Conservation (phyloP, 2,888 invertebrate genomes). For the Epirrita christyi region DNA sequence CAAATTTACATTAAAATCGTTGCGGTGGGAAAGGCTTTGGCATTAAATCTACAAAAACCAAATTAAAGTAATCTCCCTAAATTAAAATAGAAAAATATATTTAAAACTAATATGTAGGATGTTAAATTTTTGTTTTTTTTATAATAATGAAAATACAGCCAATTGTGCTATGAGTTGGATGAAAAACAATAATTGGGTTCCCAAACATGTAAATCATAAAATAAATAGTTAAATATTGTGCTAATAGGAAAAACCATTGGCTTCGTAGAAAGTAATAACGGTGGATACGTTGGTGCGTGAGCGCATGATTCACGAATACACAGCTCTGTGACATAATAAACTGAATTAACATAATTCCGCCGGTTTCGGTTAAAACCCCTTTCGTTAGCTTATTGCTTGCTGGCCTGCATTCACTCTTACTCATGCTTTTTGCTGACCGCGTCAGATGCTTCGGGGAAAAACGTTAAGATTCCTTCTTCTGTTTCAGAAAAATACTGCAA, state of each 20-base stretch:
- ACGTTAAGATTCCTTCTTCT: slow-evolving; percentile 15
- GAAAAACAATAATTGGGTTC: neutral
- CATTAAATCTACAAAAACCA: no score
- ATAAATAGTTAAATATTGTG: slow-evolving; percentile 31
- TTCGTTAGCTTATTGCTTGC: slow-evolving; percentile 51
- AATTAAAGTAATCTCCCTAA: no score
- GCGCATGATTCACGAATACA: slow-evolving; percentile 77
- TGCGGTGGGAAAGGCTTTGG: no score
- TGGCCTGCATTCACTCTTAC: slow-evolving; percentile 52
- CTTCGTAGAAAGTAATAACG: slow-evolving; percentile 81
- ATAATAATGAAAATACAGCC: no score
- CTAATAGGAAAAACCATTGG: slow-evolving; percentile 54
- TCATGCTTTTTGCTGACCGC: slow-evolving; percentile 33
- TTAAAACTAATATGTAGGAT: no score
- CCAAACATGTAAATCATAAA: neutral
- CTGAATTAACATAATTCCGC: slow-evolving; percentile 76
- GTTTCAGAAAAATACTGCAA: slow-evolving; percentile 35
- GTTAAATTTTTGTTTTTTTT: no score
- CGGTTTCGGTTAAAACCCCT: slow-evolving; percentile 61
- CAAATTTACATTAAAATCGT: no score
- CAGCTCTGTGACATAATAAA: slow-evolving; percentile 78
- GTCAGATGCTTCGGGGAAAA: slow-evolving; percentile 22
- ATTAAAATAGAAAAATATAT: no score
- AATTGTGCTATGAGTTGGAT: neutral
- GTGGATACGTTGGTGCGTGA: slow-evolving; percentile 62